Conservation (phyloP, 1,140 invertebrate genomes). For the Stratiolaelaps scimitus region DNA sequence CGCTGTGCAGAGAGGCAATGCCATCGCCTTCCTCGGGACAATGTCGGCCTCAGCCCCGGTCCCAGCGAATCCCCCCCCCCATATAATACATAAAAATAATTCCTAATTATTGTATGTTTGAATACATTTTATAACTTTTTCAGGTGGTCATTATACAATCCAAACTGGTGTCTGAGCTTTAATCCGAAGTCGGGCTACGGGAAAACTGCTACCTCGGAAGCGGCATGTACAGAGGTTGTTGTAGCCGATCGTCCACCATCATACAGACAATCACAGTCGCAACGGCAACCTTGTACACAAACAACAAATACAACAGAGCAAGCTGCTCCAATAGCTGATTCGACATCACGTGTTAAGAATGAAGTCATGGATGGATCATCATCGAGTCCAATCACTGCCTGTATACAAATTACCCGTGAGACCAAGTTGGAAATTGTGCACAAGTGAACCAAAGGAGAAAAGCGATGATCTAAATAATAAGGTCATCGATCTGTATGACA, state of each 20-base stretch:
- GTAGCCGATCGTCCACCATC: conserved; percentile 3
- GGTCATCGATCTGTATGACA: too few relatives aligned
- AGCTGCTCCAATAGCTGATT: too few relatives aligned
- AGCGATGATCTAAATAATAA: too few relatives aligned
- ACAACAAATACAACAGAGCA: too few relatives aligned
- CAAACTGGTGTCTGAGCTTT: conserved; percentile 19
- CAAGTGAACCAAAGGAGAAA: background rate
- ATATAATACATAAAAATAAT: too few relatives aligned
- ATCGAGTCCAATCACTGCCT: background rate
- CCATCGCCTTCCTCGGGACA: too few relatives aligned
- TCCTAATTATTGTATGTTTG: too few relatives aligned
- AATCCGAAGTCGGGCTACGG: conserved; percentile 15
- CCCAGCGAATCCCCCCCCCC: too few relatives aligned
- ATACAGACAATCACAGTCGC: conserved; percentile 12
- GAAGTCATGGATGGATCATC: too few relatives aligned
- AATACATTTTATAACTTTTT: conserved; percentile 7
- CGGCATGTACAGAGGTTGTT: background rate
- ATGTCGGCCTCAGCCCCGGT: too few relatives aligned
- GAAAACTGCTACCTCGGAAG: conserved; percentile 21
- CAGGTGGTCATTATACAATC: conserved; percentile 26
- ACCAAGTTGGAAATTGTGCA: conserved; percentile 1
- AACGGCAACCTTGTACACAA: background rate
- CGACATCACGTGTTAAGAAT: too few relatives aligned
- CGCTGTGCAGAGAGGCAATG: too few relatives aligned
- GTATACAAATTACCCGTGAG: background rate